Evolutionary conservation across 2,888 invertebrate genomes (phyloP), one percentile per base, ranked within the genome.

Genomic region (Melanchra persicariae): DNA sequence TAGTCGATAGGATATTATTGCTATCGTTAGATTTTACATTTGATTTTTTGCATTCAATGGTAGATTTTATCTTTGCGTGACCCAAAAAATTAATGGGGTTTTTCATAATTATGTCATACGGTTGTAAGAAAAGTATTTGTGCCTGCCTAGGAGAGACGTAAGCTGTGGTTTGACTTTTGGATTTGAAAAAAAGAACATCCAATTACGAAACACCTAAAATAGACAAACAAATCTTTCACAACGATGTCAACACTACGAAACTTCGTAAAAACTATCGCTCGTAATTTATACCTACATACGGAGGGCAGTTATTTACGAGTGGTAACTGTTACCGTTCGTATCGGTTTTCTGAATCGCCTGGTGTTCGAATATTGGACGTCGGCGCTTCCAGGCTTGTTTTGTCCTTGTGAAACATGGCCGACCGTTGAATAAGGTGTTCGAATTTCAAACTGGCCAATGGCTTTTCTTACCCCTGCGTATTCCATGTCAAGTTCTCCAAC

Each of bases 331-430:
- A 60, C 58, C 43, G 59, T 58, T 62, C 45, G 77, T 63, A 77
- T 70, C 66, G 63, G 64, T 24, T 68, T 67, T 66, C 49, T 66
- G 63, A 24, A 74, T 66, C 66, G 30, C 24, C 52, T 49, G 24
- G 49, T 63, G 43, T 54, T 62, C 54, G 37, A 63, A 65, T 70
- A 59, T 57, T 60, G 63, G 63, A 62, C 55, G 72, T 68, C 65
- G 62, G 30, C 62, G 43, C 40, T 30, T 54, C 49, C 52, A 57
- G 58, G 17, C 62, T 59, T 77, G 81, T 65, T 76, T 78, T 70
- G 77, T 77, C 52, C 59, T 15, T 81, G 81, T 76, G 76, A 81
- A 70, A 70, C 65, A 66, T 63, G 70, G 63, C 62, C 58, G 51
- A 49, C 43, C 59, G 22, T 70, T 62, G 54, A 69, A 65, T 66